Evolutionary conservation across 2,797 vertebrate genomes (phyloP).

Genomic region (Saxicola maurus): DNA sequence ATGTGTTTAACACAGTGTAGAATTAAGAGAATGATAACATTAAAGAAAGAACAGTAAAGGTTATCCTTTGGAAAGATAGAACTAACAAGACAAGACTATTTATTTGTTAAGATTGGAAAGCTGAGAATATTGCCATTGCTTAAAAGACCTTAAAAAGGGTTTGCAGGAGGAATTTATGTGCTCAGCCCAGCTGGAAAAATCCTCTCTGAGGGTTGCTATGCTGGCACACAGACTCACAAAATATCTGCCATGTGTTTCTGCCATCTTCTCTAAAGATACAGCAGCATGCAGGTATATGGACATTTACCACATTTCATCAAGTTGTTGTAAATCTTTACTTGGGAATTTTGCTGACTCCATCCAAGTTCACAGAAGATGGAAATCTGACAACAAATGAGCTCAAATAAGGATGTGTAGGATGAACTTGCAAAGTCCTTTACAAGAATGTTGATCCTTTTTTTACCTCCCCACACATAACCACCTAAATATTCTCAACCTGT

Average conservation of each 20-base stretch:
- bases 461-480: not conserved
- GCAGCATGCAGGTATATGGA: not conserved
- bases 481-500: not conserved
- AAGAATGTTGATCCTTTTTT: not conserved
- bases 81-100: not conserved
- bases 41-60: not conserved
- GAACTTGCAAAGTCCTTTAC: not conserved
- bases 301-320: not conserved
- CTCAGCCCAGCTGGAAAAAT: not conserved
- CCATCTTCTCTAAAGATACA: not conserved
- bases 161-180: not conserved
- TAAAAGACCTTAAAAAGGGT: not conserved
- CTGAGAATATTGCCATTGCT: not conserved
- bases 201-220: not conserved
- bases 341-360: not conserved
- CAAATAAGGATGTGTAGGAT: not conserved
- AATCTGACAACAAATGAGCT: not conserved
- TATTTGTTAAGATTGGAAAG: not conserved
- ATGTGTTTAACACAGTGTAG: accelerated
- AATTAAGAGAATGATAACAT: not conserved
- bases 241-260: not conserved
- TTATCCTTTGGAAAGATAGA: not conserved
- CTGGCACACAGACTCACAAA: accelerated
- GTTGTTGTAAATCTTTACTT: not conserved
- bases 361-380: not conserved